Evolutionary conservation across 2,888 invertebrate genomes (phyloP).

Genomic region (Troides aeacus): DNA sequence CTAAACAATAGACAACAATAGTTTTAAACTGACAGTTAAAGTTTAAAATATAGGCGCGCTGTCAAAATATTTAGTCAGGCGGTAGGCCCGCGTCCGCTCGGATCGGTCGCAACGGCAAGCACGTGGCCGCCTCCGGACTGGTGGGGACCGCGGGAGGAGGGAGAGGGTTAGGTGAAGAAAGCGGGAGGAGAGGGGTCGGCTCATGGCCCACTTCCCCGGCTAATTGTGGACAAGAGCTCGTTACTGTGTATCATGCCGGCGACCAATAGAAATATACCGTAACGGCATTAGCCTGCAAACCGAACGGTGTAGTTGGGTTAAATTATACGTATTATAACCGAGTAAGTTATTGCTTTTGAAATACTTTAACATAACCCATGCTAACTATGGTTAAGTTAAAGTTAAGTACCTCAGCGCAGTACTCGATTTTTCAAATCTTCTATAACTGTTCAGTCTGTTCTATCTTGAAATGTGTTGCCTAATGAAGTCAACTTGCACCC

Average conservation of each 20-base stretch:
- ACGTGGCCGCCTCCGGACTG: constrained; percentile 4
- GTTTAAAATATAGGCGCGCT: background rate
- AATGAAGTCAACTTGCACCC: too few species aligned
- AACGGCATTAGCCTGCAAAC: background rate
- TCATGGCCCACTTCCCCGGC: constrained; percentile 30
- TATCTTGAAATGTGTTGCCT: too few species aligned
- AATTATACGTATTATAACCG: too few species aligned
- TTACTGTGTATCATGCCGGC: constrained; percentile 19
- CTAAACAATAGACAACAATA: too few species aligned
- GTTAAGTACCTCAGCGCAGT: too few species aligned
- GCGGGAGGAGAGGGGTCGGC: constrained; percentile 1
- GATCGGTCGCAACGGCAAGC: constrained; percentile 21
- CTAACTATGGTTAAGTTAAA: too few species aligned
- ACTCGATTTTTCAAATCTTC: too few species aligned
- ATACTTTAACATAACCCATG: too few species aligned
- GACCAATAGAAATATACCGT: constrained; percentile 3
- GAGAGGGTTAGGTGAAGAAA: background rate
- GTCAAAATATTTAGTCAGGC: constrained; percentile 18
- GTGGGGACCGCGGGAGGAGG: background rate
- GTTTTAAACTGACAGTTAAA: background rate
- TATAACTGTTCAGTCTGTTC: too few species aligned
- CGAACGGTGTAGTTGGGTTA: background rate
- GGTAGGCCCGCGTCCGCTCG: constrained; percentile 13
- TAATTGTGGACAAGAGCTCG: constrained; percentile 28
- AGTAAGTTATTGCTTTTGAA: too few species aligned